Base-by-base conservation (phyloP, 2,888 invertebrate genomes). In the Nomada fabriciana region DNA sequence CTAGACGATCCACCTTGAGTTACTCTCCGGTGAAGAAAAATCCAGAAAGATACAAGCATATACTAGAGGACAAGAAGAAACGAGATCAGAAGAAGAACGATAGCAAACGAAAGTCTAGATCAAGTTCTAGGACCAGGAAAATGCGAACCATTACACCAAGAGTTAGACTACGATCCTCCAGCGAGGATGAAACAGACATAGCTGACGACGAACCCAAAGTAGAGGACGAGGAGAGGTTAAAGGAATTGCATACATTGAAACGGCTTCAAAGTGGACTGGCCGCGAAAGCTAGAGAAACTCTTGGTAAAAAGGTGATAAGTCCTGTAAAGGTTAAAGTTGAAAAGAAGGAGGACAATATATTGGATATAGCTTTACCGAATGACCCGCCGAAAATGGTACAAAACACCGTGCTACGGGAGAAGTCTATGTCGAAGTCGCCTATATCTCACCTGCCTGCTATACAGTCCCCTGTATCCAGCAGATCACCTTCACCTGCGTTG, bases 271-370 rank as follows among this genome's bases (percentile, higher is more conserved):
- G 96, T 87, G 95, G 96, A 84, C 93, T 96, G 92, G 95, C 97
- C 75, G 95, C 96, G 82, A 97, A 97, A 93, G 97, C 97, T 2
- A 96, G 96, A 89, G 97, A 96, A 91, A 94, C 95, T 2, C 93
- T 96, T 75, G 96, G 96, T 82, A 95, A 95, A 90, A 96, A 95
- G 87, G 94, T 94, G 0, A 91, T 91, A 43, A 92, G 91, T 79
- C 93, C 93, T 0, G 83, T 89, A 10, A 92, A 92, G 75, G 80
- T 92, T 7, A 93, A 92, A 64, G 59, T 90, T 2, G 93, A 93
- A 25, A 90, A 87, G 65, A 89, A 86, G 10, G 91, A 91, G 0
- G 92, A 92, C 1, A 87, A 69, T 25, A 78, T 90, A 10, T 75
- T 91, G 42, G 91, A 93, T 64, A 91, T 92, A n/a, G 91, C 91